These are phyloP conservation scores for Diplolepis rosae DNA, from an alignment of 2,888 invertebrate species.

Conservation along the genomic window DNA sequence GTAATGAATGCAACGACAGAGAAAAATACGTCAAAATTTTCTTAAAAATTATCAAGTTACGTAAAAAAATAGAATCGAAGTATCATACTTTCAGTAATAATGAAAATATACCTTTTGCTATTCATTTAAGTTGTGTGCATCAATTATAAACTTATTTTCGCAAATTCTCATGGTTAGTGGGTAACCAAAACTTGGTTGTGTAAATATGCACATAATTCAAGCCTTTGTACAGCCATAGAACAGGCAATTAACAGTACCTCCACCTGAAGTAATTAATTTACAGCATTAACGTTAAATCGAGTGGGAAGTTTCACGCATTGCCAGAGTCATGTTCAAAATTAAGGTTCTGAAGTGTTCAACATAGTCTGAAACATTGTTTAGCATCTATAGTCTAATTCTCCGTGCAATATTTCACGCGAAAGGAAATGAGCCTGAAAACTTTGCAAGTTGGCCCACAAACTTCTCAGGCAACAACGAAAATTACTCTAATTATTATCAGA, in stretches of 20 bases:
- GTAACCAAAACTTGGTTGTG: slow-evolving; percentile 5
- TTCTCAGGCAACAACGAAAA: not conserved
- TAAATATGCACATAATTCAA: slow-evolving; percentile 27
- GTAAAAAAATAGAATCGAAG: not conserved
- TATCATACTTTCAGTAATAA: not conserved
- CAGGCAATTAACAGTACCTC: slow-evolving; percentile 24
- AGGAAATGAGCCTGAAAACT: slow-evolving; percentile 19
- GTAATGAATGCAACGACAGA: no score
- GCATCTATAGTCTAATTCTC: slow-evolving; percentile 18
- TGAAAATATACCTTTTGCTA: not conserved
- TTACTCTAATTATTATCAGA: not conserved
- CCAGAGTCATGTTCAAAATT: slow-evolving; percentile 20
- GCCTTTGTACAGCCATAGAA: slow-evolving; percentile 9
- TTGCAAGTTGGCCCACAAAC: slow-evolving; percentile 8
- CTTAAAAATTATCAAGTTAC: not conserved
- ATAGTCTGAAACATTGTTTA: not conserved
- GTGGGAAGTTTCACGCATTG: slow-evolving; percentile 24
- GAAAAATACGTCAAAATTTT: slow-evolving; percentile 16
- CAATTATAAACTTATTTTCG: not conserved
- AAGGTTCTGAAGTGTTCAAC: slow-evolving; percentile 1
- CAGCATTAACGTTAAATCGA: slow-evolving; percentile 28
- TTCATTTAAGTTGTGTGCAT: not conserved
- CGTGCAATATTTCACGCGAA: slow-evolving; percentile 8
- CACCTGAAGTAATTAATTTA: slow-evolving; percentile 20
- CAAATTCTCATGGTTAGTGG: slow-evolving; percentile 11